Evolutionary conservation across 1,140 invertebrate genomes (phyloP), one percentile per base, ranked within the genome.

Genomic region (Drosophila murphyi): DNA sequence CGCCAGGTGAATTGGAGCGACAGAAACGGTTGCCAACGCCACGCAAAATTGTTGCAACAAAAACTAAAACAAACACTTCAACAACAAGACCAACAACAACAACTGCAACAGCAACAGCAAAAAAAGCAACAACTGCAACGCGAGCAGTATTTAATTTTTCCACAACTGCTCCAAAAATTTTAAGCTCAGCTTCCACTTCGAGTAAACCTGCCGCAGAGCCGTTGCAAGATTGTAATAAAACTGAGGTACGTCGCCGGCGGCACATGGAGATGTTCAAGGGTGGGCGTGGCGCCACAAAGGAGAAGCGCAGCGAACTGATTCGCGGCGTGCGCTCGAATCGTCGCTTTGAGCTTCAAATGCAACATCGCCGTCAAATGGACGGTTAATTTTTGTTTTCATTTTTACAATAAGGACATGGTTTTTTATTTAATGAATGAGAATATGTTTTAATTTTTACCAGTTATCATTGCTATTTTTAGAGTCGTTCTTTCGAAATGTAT

Each of bases 301-400:
- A 79, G 10, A 71, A 72, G 32, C 45, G 52, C 2, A 10, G 31
- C 0, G 93, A 92, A 3, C 70, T 93, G 2, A 93, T 95, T 0
- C 94, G 94, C 32, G 95, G 95, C 2, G 95, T 96, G 0, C 92
- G 95, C 8, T 94, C 94, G 0, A 96, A 96, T 92, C 93, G 95
- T 34, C 92, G 95, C n/a, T 96, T 96, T 72, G 95, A 95, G 61
- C 76, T 96, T 34, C 94, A 95, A 78, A 96, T 95, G 95, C 91
- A 93, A 48, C 77, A 91, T 48, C 93, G 93, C 20, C 93, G 92
- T 20, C 76, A 89, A 20, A 51, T 88, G 47, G 78, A 83, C 8
- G 32, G 57, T 29, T 60, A 43, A 48, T 28, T 12, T 20, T 7
- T n/a, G 1, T 12, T 56, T 31, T 29, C 3, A 32, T 51, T 29